These are phyloP conservation scores for Penaeus japonicus DNA, from an alignment of 1,140 invertebrate genomes.

Conservation along the genomic window DNA sequence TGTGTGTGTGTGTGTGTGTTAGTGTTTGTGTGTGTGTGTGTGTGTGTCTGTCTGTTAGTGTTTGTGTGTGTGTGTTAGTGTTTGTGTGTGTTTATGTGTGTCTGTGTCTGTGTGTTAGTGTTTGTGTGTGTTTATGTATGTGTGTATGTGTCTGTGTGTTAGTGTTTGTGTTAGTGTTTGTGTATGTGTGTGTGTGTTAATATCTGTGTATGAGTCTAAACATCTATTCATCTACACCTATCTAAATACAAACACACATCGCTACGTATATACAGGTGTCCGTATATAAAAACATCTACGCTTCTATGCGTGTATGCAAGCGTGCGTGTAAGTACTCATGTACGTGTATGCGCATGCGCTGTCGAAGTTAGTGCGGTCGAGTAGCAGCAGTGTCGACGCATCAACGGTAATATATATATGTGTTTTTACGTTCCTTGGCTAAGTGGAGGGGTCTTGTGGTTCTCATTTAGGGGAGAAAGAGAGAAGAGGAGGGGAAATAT, in stretches of 20 bases:
- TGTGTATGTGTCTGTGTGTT: background rate
- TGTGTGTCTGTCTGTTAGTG: too few species aligned
- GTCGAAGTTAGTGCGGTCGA: too few species aligned
- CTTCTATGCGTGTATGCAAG: background rate
- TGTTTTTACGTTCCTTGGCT: conserved; percentile 30
- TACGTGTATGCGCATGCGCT: background rate
- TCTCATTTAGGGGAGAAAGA: too few species aligned
- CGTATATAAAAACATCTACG: background rate
- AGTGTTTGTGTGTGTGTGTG: too few species aligned
- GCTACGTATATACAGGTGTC: background rate
- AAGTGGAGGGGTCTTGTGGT: background rate
- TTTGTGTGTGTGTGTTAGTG: too few species aligned
- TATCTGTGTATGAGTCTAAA: background rate
- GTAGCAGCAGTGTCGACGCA: too few species aligned
- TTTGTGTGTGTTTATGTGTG: background rate
- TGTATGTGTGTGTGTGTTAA: background rate
- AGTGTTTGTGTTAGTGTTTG: background rate
- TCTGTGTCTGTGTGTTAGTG: background rate
- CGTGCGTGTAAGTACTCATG: background rate
- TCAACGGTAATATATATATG: background rate
- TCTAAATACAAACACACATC: background rate
- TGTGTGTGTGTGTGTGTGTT: too few species aligned
- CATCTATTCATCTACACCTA: background rate
- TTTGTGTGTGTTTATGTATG: background rate
- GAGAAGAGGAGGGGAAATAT: too few species aligned